These are phyloP conservation scores for Orthosia gracilis DNA, from an alignment of 2,888 invertebrate genomes.

Conservation along the genomic window DNA sequence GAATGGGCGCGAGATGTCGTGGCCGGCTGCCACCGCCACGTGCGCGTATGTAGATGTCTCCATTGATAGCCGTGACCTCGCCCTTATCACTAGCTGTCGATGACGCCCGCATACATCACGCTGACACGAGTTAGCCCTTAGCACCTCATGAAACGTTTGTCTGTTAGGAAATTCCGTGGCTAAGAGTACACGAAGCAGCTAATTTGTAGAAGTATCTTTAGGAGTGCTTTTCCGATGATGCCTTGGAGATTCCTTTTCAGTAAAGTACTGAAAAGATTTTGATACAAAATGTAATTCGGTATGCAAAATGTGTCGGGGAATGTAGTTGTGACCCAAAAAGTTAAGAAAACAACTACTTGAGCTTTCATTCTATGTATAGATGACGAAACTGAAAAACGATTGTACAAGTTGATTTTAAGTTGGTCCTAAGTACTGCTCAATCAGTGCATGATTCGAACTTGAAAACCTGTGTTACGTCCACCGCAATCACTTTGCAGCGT, in stretches of 20 bases:
- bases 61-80: slow-evolving; percentile 90
- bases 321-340: background rate
- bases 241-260: background rate
- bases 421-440: background rate
- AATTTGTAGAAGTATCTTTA: background rate
- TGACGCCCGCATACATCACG: slow-evolving; percentile 75
- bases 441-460: slow-evolving; percentile 11
- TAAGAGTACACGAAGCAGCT: background rate
- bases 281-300: background rate
- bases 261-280: background rate
- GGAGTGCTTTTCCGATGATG: too few relatives aligned
- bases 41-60: slow-evolving; percentile 90
- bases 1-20: slow-evolving; percentile 91
- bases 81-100: slow-evolving; percentile 86
- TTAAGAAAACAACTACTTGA: background rate
- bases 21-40: slow-evolving; percentile 87
- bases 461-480: background rate
- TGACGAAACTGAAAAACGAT: background rate
- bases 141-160: slow-evolving; percentile 19
- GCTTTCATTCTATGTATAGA: background rate
- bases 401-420: background rate
- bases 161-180: background rate
- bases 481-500: background rate
- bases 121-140: slow-evolving; percentile 24
- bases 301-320: background rate